These are phyloP conservation scores for Sula dactylatra DNA, from an alignment of 2,113 vertebrate species.

Conservation along the genomic window DNA sequence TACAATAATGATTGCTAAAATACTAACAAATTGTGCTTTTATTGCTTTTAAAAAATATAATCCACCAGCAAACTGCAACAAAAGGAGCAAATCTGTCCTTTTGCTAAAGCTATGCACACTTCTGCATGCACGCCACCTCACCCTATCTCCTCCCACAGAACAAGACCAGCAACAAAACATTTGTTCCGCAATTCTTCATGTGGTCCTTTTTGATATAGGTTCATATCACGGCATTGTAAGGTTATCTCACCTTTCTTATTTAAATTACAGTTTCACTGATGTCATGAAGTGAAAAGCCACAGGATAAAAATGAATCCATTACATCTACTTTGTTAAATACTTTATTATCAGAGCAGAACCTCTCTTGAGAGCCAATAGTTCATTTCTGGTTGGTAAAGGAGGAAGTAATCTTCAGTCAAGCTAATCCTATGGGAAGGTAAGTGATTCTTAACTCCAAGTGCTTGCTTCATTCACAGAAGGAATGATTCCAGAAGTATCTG, in stretches of 20 bases:
- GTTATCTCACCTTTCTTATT: neutral
- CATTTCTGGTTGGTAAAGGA: neutral
- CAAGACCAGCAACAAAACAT: neutral
- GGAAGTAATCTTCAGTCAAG: neutral
- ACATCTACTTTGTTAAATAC: neutral
- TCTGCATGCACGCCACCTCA: neutral
- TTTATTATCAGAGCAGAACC: neutral
- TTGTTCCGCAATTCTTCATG: neutral
- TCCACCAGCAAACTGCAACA: neutral
- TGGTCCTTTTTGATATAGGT: neutral
- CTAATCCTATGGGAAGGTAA: slow-evolving; percentile 2
- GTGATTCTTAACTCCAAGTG: neutral
- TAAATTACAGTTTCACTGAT: neutral
- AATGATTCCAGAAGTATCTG: neutral
- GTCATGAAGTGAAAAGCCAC: neutral
- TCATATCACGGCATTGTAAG: neutral
- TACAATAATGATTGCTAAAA: neutral
- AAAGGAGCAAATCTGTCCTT: neutral
- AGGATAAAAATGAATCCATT: neutral
- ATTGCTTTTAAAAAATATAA: neutral
- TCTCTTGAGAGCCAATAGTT: neutral
- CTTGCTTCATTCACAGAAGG: neutral
- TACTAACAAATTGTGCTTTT: neutral
- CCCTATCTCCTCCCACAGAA: neutral
- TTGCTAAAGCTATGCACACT: neutral